phyloP scores from a whole-genome alignment of 2,888 invertebrate species.

The Microplitis deprimator region DNA sequence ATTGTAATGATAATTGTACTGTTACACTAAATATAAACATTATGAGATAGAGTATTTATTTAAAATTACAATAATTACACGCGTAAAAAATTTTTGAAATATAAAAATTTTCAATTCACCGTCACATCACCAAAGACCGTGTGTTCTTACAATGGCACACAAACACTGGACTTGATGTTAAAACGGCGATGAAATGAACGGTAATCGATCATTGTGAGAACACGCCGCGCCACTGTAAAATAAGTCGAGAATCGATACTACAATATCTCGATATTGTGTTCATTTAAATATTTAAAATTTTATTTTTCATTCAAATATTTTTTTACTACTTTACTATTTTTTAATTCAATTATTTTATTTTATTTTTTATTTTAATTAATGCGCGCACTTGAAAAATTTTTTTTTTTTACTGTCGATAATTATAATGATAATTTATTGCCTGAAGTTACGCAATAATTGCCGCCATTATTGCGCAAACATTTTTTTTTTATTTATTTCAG shows the following conservation, averaged over 20 bases:
- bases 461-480: no score
- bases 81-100: not conserved
- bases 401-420: no score
- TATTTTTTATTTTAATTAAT: no score
- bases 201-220: slow-evolving; percentile 26
- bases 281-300: not conserved
- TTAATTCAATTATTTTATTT: no score
- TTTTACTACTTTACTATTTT: not conserved
- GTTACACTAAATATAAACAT: not conserved
- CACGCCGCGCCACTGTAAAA: slow-evolving; percentile 9
- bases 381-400: no score
- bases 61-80: not conserved
- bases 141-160: slow-evolving; percentile 16
- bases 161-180: slow-evolving; percentile 7
- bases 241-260: not conserved
- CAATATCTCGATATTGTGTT: not conserved
- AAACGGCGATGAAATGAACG: slow-evolving; percentile 24
- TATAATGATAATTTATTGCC: no score
- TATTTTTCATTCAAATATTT: not conserved
- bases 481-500: no score
- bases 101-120: not conserved
- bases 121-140: not conserved
- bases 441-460: no score
- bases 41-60: not conserved
- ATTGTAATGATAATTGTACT: not conserved